Percentiles rank a stretch among this genome's conserved stretches.
These are phyloP conservation scores for Epinephelus fuscoguttatus DNA, from an alignment of 2,113 vertebrate genomes.

Conservation along the genomic window DNA sequence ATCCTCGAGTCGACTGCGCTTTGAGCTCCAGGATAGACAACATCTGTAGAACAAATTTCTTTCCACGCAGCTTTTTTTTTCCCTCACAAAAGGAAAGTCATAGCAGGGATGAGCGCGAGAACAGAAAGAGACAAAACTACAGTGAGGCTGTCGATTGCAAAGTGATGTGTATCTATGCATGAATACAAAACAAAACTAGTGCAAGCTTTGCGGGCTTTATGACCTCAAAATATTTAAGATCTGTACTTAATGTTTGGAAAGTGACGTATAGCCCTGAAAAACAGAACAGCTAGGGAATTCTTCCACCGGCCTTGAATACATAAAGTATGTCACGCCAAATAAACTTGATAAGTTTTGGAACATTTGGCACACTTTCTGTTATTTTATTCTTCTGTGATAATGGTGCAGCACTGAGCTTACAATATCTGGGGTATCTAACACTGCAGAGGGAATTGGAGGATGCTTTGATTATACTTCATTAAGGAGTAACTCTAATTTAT, in stretches of 20 bases:
- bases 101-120: neutral
- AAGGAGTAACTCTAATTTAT: neutral
- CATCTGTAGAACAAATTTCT: slow-evolving; percentile 70
- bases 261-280: neutral
- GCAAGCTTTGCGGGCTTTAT: neutral
- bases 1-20: slow-evolving; percentile 16
- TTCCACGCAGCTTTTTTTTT: slow-evolving; percentile 30
- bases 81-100: neutral
- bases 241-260: neutral
- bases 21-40: slow-evolving; percentile 47
- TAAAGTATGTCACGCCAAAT: neutral
- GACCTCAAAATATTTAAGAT: neutral
- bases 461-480: neutral
- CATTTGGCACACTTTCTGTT: neutral
- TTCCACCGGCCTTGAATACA: neutral
- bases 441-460: neutral
- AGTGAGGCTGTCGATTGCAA: neutral
- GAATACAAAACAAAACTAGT: neutral
- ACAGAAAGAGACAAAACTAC: neutral
- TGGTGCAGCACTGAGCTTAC: neutral
- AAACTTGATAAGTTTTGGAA: neutral
- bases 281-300: neutral
- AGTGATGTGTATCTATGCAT: neutral
- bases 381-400: neutral
- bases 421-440: neutral